A percentile compares a stretch with the other conserved stretches of the same genome.
These are phyloP conservation scores for Hirtodrosophila cameraria DNA, from an alignment of 2,888 invertebrate genomes.

Conservation along the genomic window DNA sequence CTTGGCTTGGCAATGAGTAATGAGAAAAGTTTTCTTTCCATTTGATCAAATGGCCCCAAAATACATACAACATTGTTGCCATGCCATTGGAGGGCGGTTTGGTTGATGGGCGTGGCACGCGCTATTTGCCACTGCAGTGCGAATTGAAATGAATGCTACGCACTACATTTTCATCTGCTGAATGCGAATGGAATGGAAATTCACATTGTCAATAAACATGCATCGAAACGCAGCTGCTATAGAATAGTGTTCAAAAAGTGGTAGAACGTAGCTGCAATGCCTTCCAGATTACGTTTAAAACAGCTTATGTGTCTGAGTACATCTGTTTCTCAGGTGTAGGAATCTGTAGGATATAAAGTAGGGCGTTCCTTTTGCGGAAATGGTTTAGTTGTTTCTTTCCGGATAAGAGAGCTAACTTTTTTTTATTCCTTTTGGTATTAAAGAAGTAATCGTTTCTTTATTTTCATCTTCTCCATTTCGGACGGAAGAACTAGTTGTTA, in stretches of 20 bases:
- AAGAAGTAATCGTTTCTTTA: too few relatives aligned
- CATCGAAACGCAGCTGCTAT: slow-evolving; percentile 1
- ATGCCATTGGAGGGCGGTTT: slow-evolving; percentile 20
- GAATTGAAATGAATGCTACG: slow-evolving; percentile 63
- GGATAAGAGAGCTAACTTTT: too few relatives aligned
- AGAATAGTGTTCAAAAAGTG: not conserved
- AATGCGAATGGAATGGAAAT: slow-evolving; percentile 15
- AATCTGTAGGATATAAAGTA: too few relatives aligned
- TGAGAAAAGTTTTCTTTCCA: slow-evolving; percentile 79
- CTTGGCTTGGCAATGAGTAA: slow-evolving; percentile 74
- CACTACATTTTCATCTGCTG: slow-evolving; percentile 60
- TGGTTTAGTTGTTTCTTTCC: too few relatives aligned
- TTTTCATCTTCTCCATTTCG: too few relatives aligned
- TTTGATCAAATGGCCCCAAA: slow-evolving; percentile 74
- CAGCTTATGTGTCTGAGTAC: too few relatives aligned
- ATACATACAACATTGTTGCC: slow-evolving; percentile 57
- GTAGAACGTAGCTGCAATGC: too few relatives aligned
- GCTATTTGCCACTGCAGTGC: slow-evolving; percentile 40
- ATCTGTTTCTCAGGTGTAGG: too few relatives aligned
- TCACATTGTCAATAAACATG: slow-evolving; percentile 5
- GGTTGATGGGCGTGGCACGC: slow-evolving; percentile 36
- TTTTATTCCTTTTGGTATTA: too few relatives aligned
- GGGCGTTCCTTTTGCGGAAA: too few relatives aligned
- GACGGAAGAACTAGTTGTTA: too few relatives aligned
- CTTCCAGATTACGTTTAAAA: too few relatives aligned